Evolutionary conservation across 2,797 vertebrate genomes (phyloP), one percentile per base, ranked within the genome.

Genomic region (Coreius guichenoti): DNA sequence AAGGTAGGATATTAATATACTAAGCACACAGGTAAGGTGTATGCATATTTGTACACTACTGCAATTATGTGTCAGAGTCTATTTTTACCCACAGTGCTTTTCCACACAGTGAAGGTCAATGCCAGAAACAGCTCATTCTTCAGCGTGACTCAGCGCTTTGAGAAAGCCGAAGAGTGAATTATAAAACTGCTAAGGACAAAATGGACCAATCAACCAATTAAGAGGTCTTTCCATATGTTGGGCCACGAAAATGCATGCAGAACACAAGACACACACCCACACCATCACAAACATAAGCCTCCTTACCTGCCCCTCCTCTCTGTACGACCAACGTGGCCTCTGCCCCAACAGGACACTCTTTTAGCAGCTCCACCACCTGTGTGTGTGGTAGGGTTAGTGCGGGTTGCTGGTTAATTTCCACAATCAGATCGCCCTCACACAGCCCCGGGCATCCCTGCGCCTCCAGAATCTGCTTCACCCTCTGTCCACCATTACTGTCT

Each of bases 351-450:
- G 96, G 95, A 89, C 97, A 98, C 93, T 99, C 98, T 95, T 99
- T 99, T 81, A 99, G 97, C 91, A 98, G 96, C 94, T 99, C 98
- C 96, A 99, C 98, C 93, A 99, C 98, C 95, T 99, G 97, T 45
- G 96, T 94, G 96, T 99, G 98, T 87, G 95, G 95, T 93, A 98
- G 94, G 89, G 95, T 96, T 91, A 97, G 96, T 90, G 97, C 98
- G 67, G 95, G 95, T 91, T 97, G 97, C 94, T 98, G 98, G 96
- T 99, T 99, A 91, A 99, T 97, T 96, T 99, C 98, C 93, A 98
- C 93, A 89, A 99, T 97, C 90, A 99, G 96, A 95, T 99, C 98
- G 0, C 98, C 97, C 96, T 99, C 98, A 87, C 96, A 96, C 89
- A 99, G 96, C 86, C 98, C 98, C 69, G 97, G 97, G 92, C 98